Base-by-base conservation (phyloP, 2,888 invertebrate species). In the Athalia circularis region DNA sequence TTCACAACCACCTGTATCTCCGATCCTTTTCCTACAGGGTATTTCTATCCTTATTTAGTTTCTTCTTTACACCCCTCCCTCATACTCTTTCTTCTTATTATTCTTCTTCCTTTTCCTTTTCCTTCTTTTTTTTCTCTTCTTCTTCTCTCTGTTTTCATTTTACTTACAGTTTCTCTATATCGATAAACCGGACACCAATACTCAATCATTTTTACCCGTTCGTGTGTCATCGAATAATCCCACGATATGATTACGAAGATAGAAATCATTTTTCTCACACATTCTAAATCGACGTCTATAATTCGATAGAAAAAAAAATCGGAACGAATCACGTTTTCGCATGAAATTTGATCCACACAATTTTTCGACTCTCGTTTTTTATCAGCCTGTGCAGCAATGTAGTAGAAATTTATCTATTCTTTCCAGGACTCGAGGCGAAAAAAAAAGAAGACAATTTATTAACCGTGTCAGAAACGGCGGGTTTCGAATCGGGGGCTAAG, bases 1-100 rank as follows among this genome's bases (percentile, higher is more conserved):
- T 85, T 85, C 84, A 81, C 80, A 82, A 81, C 85, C 85, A 85
- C 85, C 85, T 85, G 84, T 85, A 83, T 82, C 79, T 80, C 79
- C 72, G 59, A 13, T 57, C 72, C 59, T 59, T 59, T 59, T 72
- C 15, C 47, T 45, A 8, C 52, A 68, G 52, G 52, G 29, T 68
- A 68, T 47, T 7, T 11, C 54, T 59, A 45, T 50, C 62, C 75
- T 59, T 50, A 47, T 62, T 62, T 47, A 7, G 29, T 62, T 47
- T 62, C 75, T 47, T 6, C 72, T 13, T 6, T 45, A 3, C 47
- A 43, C 45, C 65, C 45, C 45, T 65, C 45, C 45, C 65, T 65
- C 65, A 4, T 13, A 45, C 45, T 45, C 29, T 65, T 3, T 43
- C 11, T 6, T 45, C 65, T 45, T 45, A 29, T 57, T 57, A 47